Evolutionary conservation across 2,113 vertebrate genomes (phyloP).

Genomic region (Petrocephalus microphthalmus): DNA sequence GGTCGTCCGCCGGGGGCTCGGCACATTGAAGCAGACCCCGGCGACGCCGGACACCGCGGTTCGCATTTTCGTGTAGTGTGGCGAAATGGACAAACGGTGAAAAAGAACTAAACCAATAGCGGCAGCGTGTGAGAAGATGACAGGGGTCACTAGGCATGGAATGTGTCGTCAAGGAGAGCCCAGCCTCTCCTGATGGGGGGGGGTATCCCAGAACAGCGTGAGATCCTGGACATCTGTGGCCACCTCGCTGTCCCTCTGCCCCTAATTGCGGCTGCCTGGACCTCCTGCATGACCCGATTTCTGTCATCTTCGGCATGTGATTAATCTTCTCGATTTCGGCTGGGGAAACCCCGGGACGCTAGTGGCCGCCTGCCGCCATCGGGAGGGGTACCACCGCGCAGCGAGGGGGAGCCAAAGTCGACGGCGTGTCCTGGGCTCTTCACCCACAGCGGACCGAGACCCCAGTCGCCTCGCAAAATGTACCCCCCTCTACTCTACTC

Average conservation of each 20-base stretch:
- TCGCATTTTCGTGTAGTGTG: background rate
- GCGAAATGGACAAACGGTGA: background rate
- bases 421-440: background rate
- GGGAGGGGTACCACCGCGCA: background rate
- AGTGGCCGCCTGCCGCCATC: background rate
- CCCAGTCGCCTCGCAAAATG: background rate
- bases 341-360: background rate
- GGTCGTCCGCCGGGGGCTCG: background rate
- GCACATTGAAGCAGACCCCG: background rate
- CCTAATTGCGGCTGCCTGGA: background rate
- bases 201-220: constrained; percentile 8
- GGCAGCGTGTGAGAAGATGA: background rate
- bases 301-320: background rate
- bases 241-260: background rate
- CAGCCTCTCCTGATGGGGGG: background rate
- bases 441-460: background rate
- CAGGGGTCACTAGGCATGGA: background rate
- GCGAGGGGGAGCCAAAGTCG: background rate
- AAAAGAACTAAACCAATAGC: background rate
- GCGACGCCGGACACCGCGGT: background rate
- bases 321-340: background rate
- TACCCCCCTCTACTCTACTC: background rate
- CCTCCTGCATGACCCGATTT: constrained; percentile 12
- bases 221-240: constrained; percentile 25
- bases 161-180: background rate